Evolutionary conservation across 2,888 invertebrate genomes (phyloP), one percentile per base, ranked within the genome.

Genomic region (Trichopoda pennipes): DNA sequence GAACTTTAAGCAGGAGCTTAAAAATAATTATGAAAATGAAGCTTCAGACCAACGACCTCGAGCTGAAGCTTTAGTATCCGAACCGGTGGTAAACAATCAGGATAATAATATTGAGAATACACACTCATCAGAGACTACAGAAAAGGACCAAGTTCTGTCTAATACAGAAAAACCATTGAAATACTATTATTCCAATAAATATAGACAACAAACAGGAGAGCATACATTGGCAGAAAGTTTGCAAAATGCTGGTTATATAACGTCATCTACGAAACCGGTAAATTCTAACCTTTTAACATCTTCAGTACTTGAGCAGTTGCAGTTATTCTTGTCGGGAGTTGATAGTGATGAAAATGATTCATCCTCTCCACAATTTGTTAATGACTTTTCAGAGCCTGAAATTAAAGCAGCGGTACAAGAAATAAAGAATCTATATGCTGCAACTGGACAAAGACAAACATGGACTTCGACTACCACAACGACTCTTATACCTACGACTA

Each of bases 101-200:
- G 88, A 88, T 21, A 90, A 91, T 60, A 88, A 84, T 49, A 87
- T 90, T 21, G 90, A 89, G 6, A 76, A 81, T 7, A 80, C 49
- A 3, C 49, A 73, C 0, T 47, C 80, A 2, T 76, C 85, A 10
- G 78, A 85, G n/a, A 85, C 86, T 0, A 85, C 84, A 23, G 83
- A 86, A 17, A 86, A 86, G 2, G 86, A 88, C 63, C 84, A 85
- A 49, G 72, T 87, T 3, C 86, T 87, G 3, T 86, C 86, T 56
- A 88, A 87, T 35, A 89, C 89, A 6, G 90, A 91, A 55, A 86
- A 87, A 3, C 87, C 91, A 0, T 80, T 87, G 0, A 90, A 90
- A 70, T 90, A 87, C 76, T 86, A 88, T 3, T 91, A 87, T 78
- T 90, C 90, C 2, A 88, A 88, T 47, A 90, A 90, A 74, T 91